Evolutionary conservation across 2,888 invertebrate genomes (phyloP).

Genomic region (Sympetrum striolatum): DNA sequence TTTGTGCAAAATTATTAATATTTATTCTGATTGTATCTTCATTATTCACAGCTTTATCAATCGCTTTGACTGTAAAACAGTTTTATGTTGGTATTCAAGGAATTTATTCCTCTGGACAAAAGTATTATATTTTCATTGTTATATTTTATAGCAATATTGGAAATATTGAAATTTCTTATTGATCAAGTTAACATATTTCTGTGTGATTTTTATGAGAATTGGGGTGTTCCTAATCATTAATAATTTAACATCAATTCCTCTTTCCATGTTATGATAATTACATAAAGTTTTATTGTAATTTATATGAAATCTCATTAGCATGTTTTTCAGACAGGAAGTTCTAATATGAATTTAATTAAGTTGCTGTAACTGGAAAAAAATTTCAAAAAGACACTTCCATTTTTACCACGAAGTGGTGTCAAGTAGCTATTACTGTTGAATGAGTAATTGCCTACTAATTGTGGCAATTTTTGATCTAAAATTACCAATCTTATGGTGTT

Average conservation of each 20-base stretch:
- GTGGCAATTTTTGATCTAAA: no score
- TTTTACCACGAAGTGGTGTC: background rate
- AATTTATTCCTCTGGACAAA: background rate
- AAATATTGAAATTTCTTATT: background rate
- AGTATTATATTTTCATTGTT: background rate
- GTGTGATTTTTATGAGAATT: background rate
- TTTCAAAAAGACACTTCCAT: background rate
- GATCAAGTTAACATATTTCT: background rate
- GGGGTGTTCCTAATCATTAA: background rate
- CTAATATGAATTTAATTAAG: background rate
- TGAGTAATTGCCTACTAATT: no score
- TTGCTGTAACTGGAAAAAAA: background rate
- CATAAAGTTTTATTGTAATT: background rate
- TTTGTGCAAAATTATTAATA: background rate
- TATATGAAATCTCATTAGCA: constrained; percentile 29
- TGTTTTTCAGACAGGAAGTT: constrained; percentile 14
- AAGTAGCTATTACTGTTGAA: no score
- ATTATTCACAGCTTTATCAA: background rate
- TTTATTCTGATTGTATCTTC: background rate
- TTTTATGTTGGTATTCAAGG: background rate
- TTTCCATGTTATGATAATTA: background rate
- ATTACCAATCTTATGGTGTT: no score
- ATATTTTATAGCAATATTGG: background rate
- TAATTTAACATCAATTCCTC: background rate
- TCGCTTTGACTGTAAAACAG: background rate